phyloP scores from a whole-genome alignment of 2,113 vertebrate species.

The Psittacula cyanocephala region DNA sequence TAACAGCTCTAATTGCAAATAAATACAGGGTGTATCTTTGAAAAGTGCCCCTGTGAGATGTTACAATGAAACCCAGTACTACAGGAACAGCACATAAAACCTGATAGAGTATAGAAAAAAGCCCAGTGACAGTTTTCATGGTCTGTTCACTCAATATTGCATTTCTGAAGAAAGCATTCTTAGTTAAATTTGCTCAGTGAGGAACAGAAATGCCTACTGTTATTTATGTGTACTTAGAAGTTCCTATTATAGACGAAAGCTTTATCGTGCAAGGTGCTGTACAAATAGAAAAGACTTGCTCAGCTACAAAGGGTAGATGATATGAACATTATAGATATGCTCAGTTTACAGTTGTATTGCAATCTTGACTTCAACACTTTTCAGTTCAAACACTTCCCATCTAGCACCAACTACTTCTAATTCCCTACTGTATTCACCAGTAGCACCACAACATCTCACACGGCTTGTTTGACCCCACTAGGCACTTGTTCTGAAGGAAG shows the following conservation, averaged over 20 bases:
- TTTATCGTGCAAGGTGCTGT: background rate
- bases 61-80: slow-evolving; percentile 22
- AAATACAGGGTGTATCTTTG: slow-evolving; percentile 63
- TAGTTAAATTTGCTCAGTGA: slow-evolving; percentile 43
- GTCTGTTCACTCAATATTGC: slow-evolving; percentile 46
- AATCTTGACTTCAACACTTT: background rate
- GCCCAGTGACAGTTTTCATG: slow-evolving; percentile 52
- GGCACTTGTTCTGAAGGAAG: background rate
- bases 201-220: slow-evolving; percentile 14
- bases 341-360: background rate
- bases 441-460: background rate
- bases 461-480: background rate
- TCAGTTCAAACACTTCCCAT: background rate
- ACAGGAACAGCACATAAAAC: slow-evolving; percentile 52
- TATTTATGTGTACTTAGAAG: slow-evolving; percentile 2
- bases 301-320: background rate
- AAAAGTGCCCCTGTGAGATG: slow-evolving; percentile 45
- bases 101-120: slow-evolving; percentile 47
- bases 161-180: slow-evolving; percentile 42
- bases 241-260: background rate
- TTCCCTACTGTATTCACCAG: background rate
- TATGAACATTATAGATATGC: background rate
- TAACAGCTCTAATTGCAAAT: slow-evolving; percentile 68
- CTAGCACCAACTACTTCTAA: background rate
- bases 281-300: background rate